phyloP scores from a whole-genome alignment of 2,797 vertebrate genomes.

The Enteromius unitaeniatus region DNA sequence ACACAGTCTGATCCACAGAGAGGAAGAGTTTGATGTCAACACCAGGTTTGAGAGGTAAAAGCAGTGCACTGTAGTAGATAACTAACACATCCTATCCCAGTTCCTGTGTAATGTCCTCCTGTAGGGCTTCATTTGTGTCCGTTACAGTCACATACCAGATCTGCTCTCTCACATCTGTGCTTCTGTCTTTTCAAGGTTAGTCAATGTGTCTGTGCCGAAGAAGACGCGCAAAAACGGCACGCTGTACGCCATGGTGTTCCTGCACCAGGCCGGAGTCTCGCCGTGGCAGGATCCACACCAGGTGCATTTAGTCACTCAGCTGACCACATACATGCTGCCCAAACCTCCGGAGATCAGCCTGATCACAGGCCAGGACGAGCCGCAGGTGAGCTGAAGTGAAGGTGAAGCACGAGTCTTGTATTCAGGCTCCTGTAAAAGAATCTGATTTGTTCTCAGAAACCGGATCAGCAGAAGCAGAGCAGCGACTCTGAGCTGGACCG shows the following conservation, averaged over 20 bases:
- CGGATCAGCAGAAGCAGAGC: constrained; percentile 49
- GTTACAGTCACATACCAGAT: neutral
- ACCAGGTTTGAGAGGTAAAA: constrained; percentile 91
- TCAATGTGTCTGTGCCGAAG: constrained; percentile 95
- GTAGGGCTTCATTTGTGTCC: neutral
- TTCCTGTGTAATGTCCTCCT: neutral
- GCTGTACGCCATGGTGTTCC: constrained; percentile 90
- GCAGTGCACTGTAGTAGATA: neutral
- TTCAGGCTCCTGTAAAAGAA: neutral
- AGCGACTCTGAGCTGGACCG: constrained; percentile 62
- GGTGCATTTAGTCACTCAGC: constrained; percentile 90
- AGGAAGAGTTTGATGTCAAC: constrained; percentile 90
- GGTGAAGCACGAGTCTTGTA: no score
- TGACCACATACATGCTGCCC: constrained; percentile 95
- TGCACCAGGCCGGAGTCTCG: constrained; percentile 88
- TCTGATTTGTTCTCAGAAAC: constrained; percentile 19
- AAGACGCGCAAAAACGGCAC: constrained; percentile 96
- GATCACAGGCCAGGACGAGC: constrained; percentile 85
- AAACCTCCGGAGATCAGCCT: constrained; percentile 92
- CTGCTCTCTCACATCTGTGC: neutral
- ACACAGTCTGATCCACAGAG: constrained; percentile 89
- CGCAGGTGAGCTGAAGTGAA: constrained; percentile 74
- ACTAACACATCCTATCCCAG: neutral
- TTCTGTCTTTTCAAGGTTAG: constrained; percentile 70
- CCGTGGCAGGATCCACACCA: constrained; percentile 93